phyloP scores from a whole-genome alignment of 92 coral and sea anemone species.

The Galaxea fascicularis region DNA sequence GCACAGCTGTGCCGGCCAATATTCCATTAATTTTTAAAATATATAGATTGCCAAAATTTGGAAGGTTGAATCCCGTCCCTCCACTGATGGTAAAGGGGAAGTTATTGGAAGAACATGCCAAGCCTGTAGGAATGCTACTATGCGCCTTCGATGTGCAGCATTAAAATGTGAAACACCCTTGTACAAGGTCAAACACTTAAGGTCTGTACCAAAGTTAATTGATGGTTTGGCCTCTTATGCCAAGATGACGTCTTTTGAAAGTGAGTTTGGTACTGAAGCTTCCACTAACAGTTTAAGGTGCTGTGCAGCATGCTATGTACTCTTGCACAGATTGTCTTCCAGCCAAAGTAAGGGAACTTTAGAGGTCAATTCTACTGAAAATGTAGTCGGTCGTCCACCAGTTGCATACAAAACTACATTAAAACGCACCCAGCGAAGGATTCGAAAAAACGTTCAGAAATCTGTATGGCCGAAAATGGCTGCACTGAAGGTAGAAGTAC shows the following conservation, averaged over 20 bases:
- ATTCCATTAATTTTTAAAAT: too few species aligned
- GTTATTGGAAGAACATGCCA: too few species aligned
- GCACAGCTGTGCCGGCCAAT: too few species aligned
- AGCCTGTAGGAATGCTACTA: too few species aligned
- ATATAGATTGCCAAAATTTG: too few species aligned
- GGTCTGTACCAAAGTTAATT: too few species aligned
- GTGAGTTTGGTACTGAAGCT: slow-evolving; percentile 1
- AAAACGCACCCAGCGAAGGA: slow-evolving; percentile 8
- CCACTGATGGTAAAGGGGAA: too few species aligned
- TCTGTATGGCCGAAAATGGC: neutral
- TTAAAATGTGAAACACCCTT: too few species aligned
- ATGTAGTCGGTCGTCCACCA: neutral
- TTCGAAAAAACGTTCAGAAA: neutral
- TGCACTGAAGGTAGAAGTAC: neutral
- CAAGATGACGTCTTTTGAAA: neutral
- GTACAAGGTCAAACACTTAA: too few species aligned
- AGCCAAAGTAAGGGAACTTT: neutral
- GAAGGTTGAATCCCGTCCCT: too few species aligned
- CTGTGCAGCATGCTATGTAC: neutral
- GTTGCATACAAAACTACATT: neutral
- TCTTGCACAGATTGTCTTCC: neutral
- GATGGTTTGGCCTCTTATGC: too few species aligned
- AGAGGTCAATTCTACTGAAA: neutral
- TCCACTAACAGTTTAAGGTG: neutral
- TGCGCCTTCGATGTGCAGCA: too few species aligned